Percentiles rank a stretch among this genome's conserved stretches.
Conservation (phyloP, 2,113 vertebrate genomes). For the Choloepus hoffmanni region DNA sequence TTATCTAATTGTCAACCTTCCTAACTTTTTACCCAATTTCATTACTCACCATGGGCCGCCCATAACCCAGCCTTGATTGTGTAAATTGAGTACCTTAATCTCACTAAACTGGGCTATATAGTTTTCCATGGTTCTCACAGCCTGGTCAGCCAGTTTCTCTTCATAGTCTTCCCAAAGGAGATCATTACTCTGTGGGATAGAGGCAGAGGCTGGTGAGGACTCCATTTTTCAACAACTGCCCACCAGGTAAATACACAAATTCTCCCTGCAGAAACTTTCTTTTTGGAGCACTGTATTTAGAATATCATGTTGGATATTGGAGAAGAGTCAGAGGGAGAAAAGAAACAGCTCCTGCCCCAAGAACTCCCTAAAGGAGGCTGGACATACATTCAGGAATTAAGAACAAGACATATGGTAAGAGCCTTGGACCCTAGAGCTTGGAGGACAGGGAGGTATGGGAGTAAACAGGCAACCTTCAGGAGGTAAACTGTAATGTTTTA, state of each 20-base stretch:
- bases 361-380: not conserved
- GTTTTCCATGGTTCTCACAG: slow-evolving; percentile 92
- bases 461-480: not conserved
- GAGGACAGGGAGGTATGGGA: not conserved
- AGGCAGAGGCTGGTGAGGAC: slow-evolving; percentile 34
- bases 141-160: slow-evolving; percentile 93
- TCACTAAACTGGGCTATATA: slow-evolving; percentile 95
- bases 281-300: not conserved
- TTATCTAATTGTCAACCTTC: not conserved
- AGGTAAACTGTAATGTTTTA: not conserved
- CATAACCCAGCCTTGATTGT: not conserved
- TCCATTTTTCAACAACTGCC: not conserved
- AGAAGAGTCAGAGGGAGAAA: not conserved
- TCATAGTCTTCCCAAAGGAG: slow-evolving; percentile 97
- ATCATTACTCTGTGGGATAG: slow-evolving; percentile 91
- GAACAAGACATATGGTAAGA: not conserved
- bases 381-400: not conserved
- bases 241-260: not conserved
- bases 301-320: not conserved
- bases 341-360: not conserved
- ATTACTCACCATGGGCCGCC: not conserved
- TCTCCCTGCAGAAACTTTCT: not conserved
- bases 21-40: not conserved
- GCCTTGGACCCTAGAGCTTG: not conserved
- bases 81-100: slow-evolving; percentile 88